Conservation (phyloP, 2,888 invertebrate genomes). For the Harpalus rubripes region DNA sequence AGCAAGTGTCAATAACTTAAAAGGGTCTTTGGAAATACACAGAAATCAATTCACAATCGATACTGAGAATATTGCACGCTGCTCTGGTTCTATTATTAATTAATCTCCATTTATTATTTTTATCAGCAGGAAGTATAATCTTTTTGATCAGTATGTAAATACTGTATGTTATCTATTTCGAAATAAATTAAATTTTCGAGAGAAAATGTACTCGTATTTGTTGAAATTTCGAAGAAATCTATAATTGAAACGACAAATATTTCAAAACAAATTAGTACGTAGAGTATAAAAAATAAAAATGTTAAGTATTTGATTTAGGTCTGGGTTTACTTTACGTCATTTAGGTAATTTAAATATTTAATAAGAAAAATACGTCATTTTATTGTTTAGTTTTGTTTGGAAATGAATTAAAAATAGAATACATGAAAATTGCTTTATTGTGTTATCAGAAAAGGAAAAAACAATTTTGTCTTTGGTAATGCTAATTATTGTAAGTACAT, state of each 20-base stretch:
- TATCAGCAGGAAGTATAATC: constrained; percentile 16
- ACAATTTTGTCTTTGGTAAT: no score
- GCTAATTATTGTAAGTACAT: no score
- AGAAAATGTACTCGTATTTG: background rate
- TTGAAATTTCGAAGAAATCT: background rate
- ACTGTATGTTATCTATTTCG: background rate
- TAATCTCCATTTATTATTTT: background rate
- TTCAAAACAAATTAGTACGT: background rate
- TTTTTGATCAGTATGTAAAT: constrained; percentile 1
- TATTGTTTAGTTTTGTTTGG: background rate
- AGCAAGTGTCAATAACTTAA: background rate
- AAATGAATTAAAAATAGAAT: background rate
- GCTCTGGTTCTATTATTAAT: background rate
- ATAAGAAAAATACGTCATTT: background rate
- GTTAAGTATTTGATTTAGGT: background rate
- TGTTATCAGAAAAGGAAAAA: no score
- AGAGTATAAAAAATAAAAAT: background rate
- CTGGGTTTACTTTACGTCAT: background rate
- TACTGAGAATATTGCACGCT: background rate
- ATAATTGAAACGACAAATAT: background rate
- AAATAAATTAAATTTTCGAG: background rate
- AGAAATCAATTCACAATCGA: background rate
- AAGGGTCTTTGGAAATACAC: background rate
- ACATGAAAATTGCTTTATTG: background rate
- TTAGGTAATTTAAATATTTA: constrained; percentile 1